These are phyloP conservation scores for Macrostomum lignano DNA, from an alignment of 1,140 invertebrate species.

Conservation along the genomic window DNA sequence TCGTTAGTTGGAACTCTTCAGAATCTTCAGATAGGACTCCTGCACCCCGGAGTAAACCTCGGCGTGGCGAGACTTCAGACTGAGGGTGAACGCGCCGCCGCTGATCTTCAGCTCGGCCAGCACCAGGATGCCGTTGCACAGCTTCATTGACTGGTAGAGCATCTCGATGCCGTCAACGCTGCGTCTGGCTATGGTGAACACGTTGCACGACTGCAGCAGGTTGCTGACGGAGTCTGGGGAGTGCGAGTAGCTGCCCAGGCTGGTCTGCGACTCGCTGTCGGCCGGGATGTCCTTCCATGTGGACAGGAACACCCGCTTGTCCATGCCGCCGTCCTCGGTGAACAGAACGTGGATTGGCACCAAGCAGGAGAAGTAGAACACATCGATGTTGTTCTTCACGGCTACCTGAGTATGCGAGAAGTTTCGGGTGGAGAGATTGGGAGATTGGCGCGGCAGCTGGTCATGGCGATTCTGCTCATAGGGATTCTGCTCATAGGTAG, in stretches of 20 bases:
- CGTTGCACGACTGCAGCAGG: constrained; percentile 78
- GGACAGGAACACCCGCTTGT: constrained; percentile 76
- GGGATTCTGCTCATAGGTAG: too few relatives aligned
- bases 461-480: too few relatives aligned
- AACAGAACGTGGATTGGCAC: constrained; percentile 77
- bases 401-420: too few relatives aligned
- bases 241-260: background rate
- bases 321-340: constrained; percentile 78
- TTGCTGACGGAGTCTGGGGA: constrained; percentile 54
- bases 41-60: constrained; percentile 70
- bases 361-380: constrained; percentile 81
- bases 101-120: constrained; percentile 78
- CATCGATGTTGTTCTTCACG: constrained; percentile 91
- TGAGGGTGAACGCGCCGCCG: constrained; percentile 47
- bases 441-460: too few relatives aligned
- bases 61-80: constrained; percentile 61
- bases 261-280: constrained; percentile 45
- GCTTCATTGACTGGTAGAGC: constrained; percentile 84
- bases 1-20: too few relatives aligned
- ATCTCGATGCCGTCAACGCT: constrained; percentile 97
- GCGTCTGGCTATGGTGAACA: constrained; percentile 93
- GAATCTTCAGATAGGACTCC: constrained; percentile 65
- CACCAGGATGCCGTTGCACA: constrained; percentile 91
- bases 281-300: constrained; percentile 98
- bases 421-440: too few relatives aligned